phyloP scores from a whole-genome alignment of 2,888 invertebrate species.

The Leucoma salicis region DNA sequence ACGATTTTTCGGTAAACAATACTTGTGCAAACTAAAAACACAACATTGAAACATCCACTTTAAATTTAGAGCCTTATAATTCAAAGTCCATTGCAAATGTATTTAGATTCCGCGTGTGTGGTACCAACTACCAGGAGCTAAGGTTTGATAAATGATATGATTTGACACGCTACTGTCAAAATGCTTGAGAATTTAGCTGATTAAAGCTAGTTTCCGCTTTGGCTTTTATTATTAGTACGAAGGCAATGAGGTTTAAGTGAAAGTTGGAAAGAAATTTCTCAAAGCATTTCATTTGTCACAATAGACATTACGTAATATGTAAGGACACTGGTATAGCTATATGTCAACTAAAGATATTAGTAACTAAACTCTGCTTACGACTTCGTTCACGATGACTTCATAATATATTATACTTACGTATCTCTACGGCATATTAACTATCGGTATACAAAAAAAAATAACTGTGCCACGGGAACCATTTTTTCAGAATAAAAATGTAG shows the following conservation, averaged over 20 bases:
- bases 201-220: slow-evolving; percentile 44
- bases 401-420: too few relatives aligned
- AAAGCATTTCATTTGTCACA: too few relatives aligned
- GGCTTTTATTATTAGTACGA: slow-evolving; percentile 12
- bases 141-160: slow-evolving; percentile 52
- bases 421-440: too few relatives aligned
- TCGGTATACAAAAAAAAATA: too few relatives aligned
- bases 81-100: slow-evolving; percentile 1
- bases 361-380: too few relatives aligned
- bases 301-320: too few relatives aligned
- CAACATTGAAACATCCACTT: background rate
- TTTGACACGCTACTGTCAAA: slow-evolving; percentile 44
- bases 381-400: too few relatives aligned
- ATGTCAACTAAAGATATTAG: too few relatives aligned
- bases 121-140: slow-evolving; percentile 42
- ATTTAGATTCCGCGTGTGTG: slow-evolving; percentile 36
- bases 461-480: too few relatives aligned
- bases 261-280: background rate
- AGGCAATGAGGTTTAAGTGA: too few relatives aligned
- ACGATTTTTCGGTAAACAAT: slow-evolving; percentile 50
- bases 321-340: too few relatives aligned
- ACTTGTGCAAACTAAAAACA: slow-evolving; percentile 31
- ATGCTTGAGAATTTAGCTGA: slow-evolving; percentile 51
- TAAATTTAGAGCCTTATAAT: fast-evolving
- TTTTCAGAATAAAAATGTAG: too few relatives aligned